Evolutionary conservation across 2,113 vertebrate species (phyloP), one percentile per base, ranked within the genome.

Genomic region (Megaleporinus macrocephalus): DNA sequence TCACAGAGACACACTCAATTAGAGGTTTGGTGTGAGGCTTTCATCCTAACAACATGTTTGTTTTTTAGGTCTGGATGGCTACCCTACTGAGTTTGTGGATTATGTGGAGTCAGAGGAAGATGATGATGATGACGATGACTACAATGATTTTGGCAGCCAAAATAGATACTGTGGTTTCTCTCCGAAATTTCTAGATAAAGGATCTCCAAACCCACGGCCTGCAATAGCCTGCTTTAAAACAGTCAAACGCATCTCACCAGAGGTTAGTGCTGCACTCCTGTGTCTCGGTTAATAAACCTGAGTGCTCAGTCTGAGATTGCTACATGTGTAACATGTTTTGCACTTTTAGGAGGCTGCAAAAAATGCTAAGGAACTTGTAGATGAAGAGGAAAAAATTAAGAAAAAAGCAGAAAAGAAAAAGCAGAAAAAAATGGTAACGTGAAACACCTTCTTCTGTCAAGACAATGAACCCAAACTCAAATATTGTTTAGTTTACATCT

Each of bases 381-480:
- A 88, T 74, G 91, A 94, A 77, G 89, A 95, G n/a, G 86, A 92
- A 83, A 88, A 84, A 11, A 83, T 75, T 27, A 93, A 91, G 24
- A 86, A 78, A 3, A 94, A 90, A 83, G 85, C 90, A 10, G 86
- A 91, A 36, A 93, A 81, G 80, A 93, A 94, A 84, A 94, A 90
- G 72, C 89, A 83, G 51, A 95, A 95, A 69, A 95, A 94, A 87
- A 80, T 91, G 90, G 94, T 94, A 3, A 83, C 87, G 76, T 13
- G 65, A 78, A 22, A 44, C 2, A 13, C 47, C 13, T 49, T 49
- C 5, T 24, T 27, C 9, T 20, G 68, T 4, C 2, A 22, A n/a
- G n/a, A n/a, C 22, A 0, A 36, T 41, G 5, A 33, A 26, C 2
- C 16, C 7, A 1, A 65, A 66, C 15, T 65, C 36, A 27, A 61